Evolutionary conservation across 2,888 invertebrate genomes (phyloP).

Genomic region (Eudemis profundana): DNA sequence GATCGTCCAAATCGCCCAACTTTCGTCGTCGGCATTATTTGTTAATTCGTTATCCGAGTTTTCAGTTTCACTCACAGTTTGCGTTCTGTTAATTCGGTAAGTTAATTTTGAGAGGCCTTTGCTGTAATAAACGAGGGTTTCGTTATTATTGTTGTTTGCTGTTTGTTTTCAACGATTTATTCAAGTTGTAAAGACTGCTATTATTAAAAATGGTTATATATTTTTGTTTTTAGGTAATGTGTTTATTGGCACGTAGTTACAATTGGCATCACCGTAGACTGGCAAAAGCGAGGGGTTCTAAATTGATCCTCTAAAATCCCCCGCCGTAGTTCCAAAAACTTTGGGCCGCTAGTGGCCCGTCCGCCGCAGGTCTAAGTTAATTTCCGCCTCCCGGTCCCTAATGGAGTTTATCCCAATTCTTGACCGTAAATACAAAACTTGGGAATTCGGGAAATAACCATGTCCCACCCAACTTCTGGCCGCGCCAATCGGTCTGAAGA

Average conservation of each 20-base stretch:
- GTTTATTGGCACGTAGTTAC: neutral
- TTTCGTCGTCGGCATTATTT: conserved; percentile 52
- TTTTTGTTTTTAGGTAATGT: neutral
- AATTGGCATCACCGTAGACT: conserved; percentile 15
- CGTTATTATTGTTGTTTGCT: conserved; percentile 12
- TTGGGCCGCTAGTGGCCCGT: conserved; percentile 50
- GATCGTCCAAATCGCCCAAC: conserved; percentile 53
- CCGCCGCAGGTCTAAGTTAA: conserved; percentile 71
- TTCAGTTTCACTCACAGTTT: conserved; percentile 24
- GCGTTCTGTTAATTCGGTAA: conserved; percentile 39
- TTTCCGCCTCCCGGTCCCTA: conserved; percentile 67
- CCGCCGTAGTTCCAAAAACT: conserved; percentile 44
- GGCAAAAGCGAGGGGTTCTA: conserved; percentile 26
- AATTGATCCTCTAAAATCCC: conserved; percentile 38
- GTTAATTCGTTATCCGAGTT: conserved; percentile 56
- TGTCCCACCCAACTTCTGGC: conserved; percentile 49
- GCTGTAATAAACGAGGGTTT: conserved; percentile 21
- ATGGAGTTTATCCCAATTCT: conserved; percentile 64
- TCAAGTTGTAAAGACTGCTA: neutral
- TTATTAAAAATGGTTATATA: neutral
- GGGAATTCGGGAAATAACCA: conserved; percentile 49
- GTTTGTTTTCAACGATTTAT: neutral
- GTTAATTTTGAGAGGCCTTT: conserved; percentile 47
- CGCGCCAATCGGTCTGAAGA: conserved; percentile 43
- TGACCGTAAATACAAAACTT: conserved; percentile 57